Percentiles rank a stretch among this genome's conserved stretches.
Evolutionary conservation across 2,797 vertebrate species (phyloP).

Genomic region (Loris lydekkerianus): DNA sequence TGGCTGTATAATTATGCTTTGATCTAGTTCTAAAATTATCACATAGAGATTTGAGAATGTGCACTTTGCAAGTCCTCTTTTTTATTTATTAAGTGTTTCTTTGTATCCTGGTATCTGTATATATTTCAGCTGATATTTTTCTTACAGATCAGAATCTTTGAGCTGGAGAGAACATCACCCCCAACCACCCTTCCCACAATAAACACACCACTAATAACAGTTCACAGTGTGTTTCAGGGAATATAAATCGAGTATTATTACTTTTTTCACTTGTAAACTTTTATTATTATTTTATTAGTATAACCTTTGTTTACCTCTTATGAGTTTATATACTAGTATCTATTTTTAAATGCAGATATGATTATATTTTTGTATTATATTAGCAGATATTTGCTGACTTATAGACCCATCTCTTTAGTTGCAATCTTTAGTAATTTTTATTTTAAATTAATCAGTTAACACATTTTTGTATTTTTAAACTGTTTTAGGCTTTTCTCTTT

Average conservation of each 20-base stretch:
- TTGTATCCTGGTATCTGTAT: conserved; percentile 5
- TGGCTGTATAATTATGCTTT: conserved; percentile 64
- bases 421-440: neutral
- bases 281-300: neutral
- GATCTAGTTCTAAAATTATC: conserved; percentile 77
- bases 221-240: neutral
- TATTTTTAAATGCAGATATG: conserved; percentile 8
- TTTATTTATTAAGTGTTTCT: conserved; percentile 52
- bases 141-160: conserved; percentile 26
- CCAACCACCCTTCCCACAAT: neutral
- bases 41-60: conserved; percentile 58
- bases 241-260: neutral
- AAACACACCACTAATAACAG: neutral
- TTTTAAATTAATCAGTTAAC: neutral
- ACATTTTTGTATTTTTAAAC: neutral
- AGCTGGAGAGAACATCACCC: neutral
- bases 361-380: neutral
- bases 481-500: neutral
- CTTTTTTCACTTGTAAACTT: neutral
- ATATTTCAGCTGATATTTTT: conserved; percentile 36
- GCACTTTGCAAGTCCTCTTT: conserved; percentile 54
- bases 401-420: neutral
- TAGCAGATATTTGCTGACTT: neutral
- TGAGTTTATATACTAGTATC: neutral
- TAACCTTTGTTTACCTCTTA: neutral